Conservation (phyloP, 2,888 invertebrate species). For the Brachypalpus laphriformis region DNA sequence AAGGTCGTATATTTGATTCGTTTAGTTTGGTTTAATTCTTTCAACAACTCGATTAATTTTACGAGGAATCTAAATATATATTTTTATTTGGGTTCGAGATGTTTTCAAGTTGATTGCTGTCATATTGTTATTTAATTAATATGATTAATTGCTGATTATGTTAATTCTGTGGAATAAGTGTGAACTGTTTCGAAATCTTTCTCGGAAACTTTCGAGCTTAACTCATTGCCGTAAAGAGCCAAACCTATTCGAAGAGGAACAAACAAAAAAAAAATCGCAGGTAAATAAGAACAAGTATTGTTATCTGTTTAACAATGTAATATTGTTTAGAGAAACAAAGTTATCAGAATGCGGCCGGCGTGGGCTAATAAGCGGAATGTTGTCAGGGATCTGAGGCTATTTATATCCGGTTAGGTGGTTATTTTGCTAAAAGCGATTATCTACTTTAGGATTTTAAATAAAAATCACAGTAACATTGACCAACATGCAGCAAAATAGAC, state of each 20-base stretch:
- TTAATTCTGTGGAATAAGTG: conserved; percentile 1
- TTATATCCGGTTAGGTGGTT: too few relatives aligned
- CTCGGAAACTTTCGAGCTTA: neutral
- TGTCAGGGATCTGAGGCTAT: too few relatives aligned
- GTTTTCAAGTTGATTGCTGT: neutral
- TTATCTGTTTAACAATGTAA: neutral
- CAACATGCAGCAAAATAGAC: too few relatives aligned
- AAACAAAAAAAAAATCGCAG: neutral
- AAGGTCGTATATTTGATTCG: neutral
- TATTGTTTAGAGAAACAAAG: too few relatives aligned
- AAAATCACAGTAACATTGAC: too few relatives aligned
- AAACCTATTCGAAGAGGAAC: neutral
- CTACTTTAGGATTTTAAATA: too few relatives aligned
- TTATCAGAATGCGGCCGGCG: too few relatives aligned
- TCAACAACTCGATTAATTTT: conserved; percentile 13
- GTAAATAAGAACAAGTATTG: neutral
- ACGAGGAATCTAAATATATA: neutral
- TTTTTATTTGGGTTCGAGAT: neutral
- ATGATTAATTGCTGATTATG: conserved; percentile 12
- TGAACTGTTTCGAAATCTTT: neutral
- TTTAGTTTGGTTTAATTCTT: neutral
- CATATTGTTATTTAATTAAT: neutral
- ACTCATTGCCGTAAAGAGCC: neutral
- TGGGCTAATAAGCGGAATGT: too few relatives aligned
- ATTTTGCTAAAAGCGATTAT: too few relatives aligned